Percentiles rank a stretch among this genome's conserved stretches.
Evolutionary conservation across 2,797 vertebrate genomes (phyloP).

Genomic region (Zenarchopterus dispar): DNA sequence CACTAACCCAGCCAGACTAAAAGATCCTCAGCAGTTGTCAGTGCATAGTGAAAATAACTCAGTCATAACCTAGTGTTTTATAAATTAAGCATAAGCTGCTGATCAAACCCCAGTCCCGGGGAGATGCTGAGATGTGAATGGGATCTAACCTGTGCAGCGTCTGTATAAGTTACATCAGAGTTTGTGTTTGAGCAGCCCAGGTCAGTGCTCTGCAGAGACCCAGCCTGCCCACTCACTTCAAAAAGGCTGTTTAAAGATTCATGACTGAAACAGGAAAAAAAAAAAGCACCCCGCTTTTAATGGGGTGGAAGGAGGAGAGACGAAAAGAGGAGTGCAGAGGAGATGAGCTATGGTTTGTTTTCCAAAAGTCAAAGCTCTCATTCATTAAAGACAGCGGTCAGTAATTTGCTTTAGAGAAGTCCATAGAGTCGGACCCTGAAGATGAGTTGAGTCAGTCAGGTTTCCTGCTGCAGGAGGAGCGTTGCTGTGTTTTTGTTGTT

Average conservation of each 20-base stretch:
- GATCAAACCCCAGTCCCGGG: constrained; percentile 17
- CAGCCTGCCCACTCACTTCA: constrained; percentile 89
- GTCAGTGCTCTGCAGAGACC: constrained; percentile 84
- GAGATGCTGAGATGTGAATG: constrained; percentile 26
- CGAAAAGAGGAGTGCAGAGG: constrained; percentile 9
- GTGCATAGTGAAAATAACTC: background rate
- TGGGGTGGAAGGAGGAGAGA: constrained; percentile 69
- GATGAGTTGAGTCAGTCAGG: constrained; percentile 35
- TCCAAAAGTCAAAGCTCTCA: constrained; percentile 17
- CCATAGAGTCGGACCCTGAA: constrained; percentile 34
- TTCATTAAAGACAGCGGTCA: constrained; percentile 46
- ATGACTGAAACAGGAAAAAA: constrained; percentile 82
- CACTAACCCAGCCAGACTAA: constrained; percentile 15
- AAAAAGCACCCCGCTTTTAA: constrained; percentile 75
- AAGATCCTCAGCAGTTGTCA: constrained; percentile 22
- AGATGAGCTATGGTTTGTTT: constrained; percentile 43
- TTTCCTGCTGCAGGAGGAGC: constrained; percentile 36
- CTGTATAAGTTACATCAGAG: constrained; percentile 88
- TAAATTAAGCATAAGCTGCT: constrained; percentile 19
- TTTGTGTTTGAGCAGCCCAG: constrained; percentile 85
- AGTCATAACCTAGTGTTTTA: background rate
- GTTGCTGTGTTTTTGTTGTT: constrained; percentile 13
- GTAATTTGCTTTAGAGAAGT: constrained; percentile 42
- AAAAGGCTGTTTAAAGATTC: constrained; percentile 95
- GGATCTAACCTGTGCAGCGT: constrained; percentile 38